These are phyloP conservation scores for Ophion ventricosus DNA, from an alignment of 2,888 invertebrate species.

Conservation along the genomic window DNA sequence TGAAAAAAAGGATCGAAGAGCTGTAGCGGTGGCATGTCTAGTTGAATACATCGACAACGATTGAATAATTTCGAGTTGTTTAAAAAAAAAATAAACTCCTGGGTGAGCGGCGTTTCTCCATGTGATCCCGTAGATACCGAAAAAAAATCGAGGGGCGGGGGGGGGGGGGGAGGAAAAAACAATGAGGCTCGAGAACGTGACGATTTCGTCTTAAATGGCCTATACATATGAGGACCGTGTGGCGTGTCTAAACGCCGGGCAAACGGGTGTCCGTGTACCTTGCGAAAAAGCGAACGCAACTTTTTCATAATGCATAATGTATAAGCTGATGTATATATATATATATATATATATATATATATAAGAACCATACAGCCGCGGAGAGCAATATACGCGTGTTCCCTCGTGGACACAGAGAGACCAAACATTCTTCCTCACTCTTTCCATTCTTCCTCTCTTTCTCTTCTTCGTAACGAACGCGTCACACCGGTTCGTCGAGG, in stretches of 20 bases:
- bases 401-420: constrained; percentile 24
- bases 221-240: background rate
- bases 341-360: background rate
- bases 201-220: background rate
- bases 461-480: constrained; percentile 45
- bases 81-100: no score
- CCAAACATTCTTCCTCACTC: constrained; percentile 16
- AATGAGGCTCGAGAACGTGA: background rate
- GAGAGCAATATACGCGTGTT: constrained; percentile 29
- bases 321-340: constrained; percentile 29
- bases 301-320: constrained; percentile 56
- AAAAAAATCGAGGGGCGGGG: background rate
- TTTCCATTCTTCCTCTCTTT: background rate
- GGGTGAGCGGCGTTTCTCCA: no score
- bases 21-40: no score
- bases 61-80: no score
- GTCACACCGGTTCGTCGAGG: constrained; percentile 50
- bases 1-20: no score
- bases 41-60: no score
- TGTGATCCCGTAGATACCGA: background rate
- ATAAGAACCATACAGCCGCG: constrained; percentile 18
- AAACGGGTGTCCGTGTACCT: constrained; percentile 2
- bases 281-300: constrained; percentile 36
- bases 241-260: constrained; percentile 19
- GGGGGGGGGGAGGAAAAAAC: no score